Evolutionary conservation across 2,888 invertebrate genomes (phyloP).

Genomic region (Lycocerus yunnanus): DNA sequence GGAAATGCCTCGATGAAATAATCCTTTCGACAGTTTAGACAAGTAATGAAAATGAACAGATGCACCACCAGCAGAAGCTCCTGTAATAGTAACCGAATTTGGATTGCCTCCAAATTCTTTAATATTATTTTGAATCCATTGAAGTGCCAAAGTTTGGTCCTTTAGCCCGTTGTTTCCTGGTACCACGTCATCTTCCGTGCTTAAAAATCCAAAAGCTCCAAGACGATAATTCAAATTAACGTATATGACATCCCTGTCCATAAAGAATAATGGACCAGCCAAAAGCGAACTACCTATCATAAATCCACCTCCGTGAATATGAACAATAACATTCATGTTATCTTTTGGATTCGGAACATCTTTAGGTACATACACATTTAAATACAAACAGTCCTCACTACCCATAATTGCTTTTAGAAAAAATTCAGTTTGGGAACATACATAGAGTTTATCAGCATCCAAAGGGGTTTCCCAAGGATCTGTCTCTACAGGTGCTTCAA

Average conservation of each 20-base stretch:
- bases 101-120: conserved; percentile 70
- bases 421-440: not conserved
- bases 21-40: conserved; percentile 60
- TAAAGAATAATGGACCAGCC: conserved; percentile 6
- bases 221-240: conserved; percentile 9
- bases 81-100: conserved; percentile 65
- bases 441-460: not conserved
- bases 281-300: not conserved
- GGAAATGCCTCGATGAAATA: conserved; percentile 64
- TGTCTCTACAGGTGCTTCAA: not conserved
- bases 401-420: not conserved
- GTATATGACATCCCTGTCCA: conserved; percentile 15
- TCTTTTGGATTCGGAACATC: not conserved
- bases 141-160: conserved; percentile 69
- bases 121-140: conserved; percentile 59
- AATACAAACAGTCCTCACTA: conserved; percentile 16
- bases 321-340: conserved; percentile 14
- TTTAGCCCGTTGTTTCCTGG: conserved; percentile 50
- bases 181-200: not conserved
- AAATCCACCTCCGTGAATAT: conserved; percentile 17
- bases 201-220: conserved; percentile 7
- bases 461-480: conserved; percentile 1
- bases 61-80: conserved; percentile 71
- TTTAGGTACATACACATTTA: conserved; percentile 16
- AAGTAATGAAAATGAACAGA: conserved; percentile 73